These are phyloP conservation scores for Nephotettix cincticeps DNA, from an alignment of 1,140 invertebrate species.

Conservation along the genomic window DNA sequence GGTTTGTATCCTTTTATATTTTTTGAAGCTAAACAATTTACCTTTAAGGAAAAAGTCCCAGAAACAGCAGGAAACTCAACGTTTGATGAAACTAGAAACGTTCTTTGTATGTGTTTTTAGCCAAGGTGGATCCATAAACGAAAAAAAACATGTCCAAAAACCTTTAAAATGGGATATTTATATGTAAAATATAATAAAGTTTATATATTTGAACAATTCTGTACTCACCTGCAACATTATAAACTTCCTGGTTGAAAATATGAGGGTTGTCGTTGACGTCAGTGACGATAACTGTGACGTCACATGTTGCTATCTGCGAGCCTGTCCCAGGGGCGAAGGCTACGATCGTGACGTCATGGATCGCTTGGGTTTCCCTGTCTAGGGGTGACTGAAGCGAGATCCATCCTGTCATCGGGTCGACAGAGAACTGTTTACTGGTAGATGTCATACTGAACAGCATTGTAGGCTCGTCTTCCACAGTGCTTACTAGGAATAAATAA, in stretches of 20 bases:
- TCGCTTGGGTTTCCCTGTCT: neutral
- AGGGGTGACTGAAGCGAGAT: neutral
- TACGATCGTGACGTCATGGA: neutral
- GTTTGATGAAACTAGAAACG: no score
- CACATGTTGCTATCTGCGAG: neutral
- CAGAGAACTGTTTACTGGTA: neutral
- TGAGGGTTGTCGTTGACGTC: constrained; percentile 89
- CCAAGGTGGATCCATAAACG: no score
- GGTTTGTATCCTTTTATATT: no score
- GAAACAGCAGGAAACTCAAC: no score
- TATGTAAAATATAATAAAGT: no score
- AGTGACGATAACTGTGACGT: constrained; percentile 66
- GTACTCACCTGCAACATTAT: constrained; percentile 54
- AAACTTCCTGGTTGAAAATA: constrained; percentile 65
- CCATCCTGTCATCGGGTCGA: neutral
- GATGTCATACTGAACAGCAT: neutral
- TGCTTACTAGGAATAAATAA: no score
- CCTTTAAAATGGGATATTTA: no score
- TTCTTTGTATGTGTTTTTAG: no score
- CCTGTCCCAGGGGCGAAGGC: neutral
- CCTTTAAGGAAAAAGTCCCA: no score
- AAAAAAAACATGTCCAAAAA: no score
- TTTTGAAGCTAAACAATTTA: no score
- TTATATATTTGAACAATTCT: neutral
- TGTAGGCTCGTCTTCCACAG: neutral